A percentile compares a stretch with the other conserved stretches of the same genome.
These are phyloP conservation scores for Babylonia areolata DNA, from an alignment of 1,140 invertebrate genomes.

Conservation along the genomic window DNA sequence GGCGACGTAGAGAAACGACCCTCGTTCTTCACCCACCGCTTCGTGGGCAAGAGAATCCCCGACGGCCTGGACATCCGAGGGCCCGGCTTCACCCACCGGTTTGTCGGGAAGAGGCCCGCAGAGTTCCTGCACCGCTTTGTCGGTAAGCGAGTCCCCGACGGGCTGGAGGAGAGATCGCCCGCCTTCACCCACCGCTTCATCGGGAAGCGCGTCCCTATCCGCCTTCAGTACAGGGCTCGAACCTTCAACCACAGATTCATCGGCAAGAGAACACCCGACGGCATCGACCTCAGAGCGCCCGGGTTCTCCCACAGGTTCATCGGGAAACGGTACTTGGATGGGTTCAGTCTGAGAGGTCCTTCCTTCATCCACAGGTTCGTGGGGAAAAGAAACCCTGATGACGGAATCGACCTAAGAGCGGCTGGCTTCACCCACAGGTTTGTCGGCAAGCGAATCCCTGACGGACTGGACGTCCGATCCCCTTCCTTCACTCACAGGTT, in stretches of 20 bases:
- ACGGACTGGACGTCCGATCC: neutral
- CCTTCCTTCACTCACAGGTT: conserved; percentile 23
- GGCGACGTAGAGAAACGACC: neutral
- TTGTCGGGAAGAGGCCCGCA: conserved; percentile 13
- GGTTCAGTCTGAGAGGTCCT: neutral
- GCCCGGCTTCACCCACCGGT: neutral
- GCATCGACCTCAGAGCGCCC: neutral
- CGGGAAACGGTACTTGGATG: conserved; percentile 22
- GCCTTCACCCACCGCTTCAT: conserved; percentile 40
- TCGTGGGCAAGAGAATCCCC: conserved; percentile 30
- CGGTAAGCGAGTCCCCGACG: conserved; percentile 39
- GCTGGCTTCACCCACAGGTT: conserved; percentile 14
- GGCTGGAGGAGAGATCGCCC: conserved; percentile 30
- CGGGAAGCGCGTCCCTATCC: conserved; percentile 32
- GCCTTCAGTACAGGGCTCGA: neutral
- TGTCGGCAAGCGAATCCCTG: conserved; percentile 16
- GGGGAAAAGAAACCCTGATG: conserved; percentile 10
- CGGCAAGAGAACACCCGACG: conserved; percentile 36
- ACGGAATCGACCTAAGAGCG: neutral
- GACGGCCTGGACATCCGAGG: conserved; percentile 19
- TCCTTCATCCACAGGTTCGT: conserved; percentile 23
- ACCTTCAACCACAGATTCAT: conserved; percentile 44
- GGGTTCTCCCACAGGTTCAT: neutral
- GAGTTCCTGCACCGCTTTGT: conserved; percentile 39
- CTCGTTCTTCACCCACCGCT: conserved; percentile 2